A percentile compares a stretch with the other conserved stretches of the same genome.
These are phyloP conservation scores for Pitangus sulphuratus DNA, from an alignment of 2,797 vertebrate species.

Conservation along the genomic window DNA sequence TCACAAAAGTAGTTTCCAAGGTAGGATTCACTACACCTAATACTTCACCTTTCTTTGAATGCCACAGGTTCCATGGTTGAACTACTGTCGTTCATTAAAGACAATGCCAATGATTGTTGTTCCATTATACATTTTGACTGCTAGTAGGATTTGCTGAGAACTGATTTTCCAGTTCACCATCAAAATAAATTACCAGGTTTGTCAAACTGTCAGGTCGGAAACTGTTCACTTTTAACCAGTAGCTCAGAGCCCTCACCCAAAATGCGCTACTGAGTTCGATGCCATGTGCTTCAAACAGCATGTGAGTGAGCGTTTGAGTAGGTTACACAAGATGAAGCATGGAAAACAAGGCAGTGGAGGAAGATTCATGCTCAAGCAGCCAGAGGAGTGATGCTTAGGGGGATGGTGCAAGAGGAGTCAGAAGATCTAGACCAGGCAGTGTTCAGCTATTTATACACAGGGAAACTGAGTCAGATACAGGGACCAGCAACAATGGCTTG, in stretches of 20 bases:
- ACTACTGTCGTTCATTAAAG: not conserved
- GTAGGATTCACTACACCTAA: not conserved
- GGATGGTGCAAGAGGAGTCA: rapidly evolving
- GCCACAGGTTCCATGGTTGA: not conserved
- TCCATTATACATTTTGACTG: not conserved
- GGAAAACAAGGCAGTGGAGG: not conserved
- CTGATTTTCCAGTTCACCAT: not conserved
- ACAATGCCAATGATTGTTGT: not conserved
- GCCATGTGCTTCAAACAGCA: rapidly evolving
- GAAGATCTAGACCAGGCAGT: not conserved
- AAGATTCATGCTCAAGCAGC: not conserved
- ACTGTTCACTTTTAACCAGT: not conserved
- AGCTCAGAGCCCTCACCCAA: not conserved
- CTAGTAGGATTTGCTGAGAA: not conserved
- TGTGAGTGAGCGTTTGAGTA: rapidly evolving
- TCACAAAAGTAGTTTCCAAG: not conserved
- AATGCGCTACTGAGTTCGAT: rapidly evolving
- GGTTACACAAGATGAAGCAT: not conserved
- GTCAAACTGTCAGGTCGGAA: not conserved
- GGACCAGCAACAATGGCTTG: not conserved
- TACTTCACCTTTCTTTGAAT: not conserved
- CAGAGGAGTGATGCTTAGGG: not conserved
- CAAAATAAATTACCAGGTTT: not conserved
- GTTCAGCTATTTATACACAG: not conserved
- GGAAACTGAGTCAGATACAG: not conserved